These are phyloP conservation scores for Hypotaenidia okinawae DNA, from an alignment of 2,797 vertebrate genomes.

Conservation along the genomic window DNA sequence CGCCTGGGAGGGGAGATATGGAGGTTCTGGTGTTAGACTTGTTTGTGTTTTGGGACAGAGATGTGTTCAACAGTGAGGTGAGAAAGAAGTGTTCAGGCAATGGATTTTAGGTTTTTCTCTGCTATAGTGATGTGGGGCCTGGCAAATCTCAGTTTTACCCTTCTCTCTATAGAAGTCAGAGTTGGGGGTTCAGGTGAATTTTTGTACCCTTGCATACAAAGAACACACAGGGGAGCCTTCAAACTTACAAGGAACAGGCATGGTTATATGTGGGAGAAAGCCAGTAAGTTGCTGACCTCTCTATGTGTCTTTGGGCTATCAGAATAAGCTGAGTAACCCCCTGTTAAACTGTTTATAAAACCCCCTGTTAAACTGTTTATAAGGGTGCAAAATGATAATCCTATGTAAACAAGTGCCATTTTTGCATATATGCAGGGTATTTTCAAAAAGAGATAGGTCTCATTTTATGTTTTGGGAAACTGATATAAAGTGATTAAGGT, in stretches of 20 bases:
- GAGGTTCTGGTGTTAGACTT: neutral
- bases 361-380: neutral
- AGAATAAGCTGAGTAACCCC: neutral
- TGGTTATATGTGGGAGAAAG: neutral
- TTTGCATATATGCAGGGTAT: neutral
- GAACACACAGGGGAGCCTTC: neutral
- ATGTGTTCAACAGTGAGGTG: neutral
- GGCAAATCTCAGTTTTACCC: neutral
- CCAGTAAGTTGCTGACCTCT: neutral
- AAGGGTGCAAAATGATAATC: neutral
- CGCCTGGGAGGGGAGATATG: neutral
- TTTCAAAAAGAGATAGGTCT: neutral
- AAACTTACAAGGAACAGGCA: neutral
- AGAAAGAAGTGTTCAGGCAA: neutral
- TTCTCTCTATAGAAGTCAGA: neutral
- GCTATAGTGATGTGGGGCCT: neutral
- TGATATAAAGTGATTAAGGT: neutral
- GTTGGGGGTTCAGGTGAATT: neutral
- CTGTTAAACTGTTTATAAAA: neutral
- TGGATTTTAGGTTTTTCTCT: neutral
- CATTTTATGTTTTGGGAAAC: neutral
- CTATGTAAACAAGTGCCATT: neutral
- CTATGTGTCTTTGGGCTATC: neutral
- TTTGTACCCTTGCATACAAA: neutral
- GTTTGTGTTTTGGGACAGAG: neutral